A percentile compares a stretch with the other conserved stretches of the same genome.
Evolutionary conservation across 2,888 invertebrate species (phyloP).

Genomic region (Dryobotodes eremita): DNA sequence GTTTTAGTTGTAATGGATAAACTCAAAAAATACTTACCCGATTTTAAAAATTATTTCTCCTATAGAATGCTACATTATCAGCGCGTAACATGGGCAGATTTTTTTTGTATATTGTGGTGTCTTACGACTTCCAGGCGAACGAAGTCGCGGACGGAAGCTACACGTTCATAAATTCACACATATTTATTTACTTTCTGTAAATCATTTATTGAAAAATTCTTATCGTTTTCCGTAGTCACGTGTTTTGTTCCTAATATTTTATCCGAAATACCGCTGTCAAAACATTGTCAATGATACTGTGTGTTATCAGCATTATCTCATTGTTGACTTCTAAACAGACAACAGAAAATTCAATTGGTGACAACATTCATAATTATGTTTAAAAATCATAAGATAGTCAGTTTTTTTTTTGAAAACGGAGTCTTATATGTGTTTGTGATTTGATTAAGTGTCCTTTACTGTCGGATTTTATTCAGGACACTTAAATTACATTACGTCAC

Average conservation of each 20-base stretch:
- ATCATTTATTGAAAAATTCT: background rate
- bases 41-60: no score
- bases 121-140: no score
- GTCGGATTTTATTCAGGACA: background rate
- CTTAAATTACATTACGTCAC: constrained; percentile 8
- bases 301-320: constrained; percentile 17
- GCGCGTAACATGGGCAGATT: no score
- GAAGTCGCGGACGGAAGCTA: no score
- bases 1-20: no score
- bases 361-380: background rate
- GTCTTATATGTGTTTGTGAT: background rate
- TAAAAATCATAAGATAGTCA: no score
- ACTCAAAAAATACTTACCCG: no score
- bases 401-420: background rate
- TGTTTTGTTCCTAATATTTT: constrained; percentile 11
- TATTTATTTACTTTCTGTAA: background rate
- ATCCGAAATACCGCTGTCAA: constrained; percentile 26
- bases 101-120: no score
- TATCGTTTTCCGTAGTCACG: constrained; percentile 28
- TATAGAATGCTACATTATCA: no score
- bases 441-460: no score
- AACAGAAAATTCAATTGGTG: constrained; percentile 10
- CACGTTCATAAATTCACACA: no score
- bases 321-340: constrained; percentile 2
- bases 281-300: constrained; percentile 21